Percentiles rank a stretch among this genome's conserved stretches.
Evolutionary conservation across 1,140 invertebrate genomes (phyloP).

Genomic region (Drosophila kurseongensis): DNA sequence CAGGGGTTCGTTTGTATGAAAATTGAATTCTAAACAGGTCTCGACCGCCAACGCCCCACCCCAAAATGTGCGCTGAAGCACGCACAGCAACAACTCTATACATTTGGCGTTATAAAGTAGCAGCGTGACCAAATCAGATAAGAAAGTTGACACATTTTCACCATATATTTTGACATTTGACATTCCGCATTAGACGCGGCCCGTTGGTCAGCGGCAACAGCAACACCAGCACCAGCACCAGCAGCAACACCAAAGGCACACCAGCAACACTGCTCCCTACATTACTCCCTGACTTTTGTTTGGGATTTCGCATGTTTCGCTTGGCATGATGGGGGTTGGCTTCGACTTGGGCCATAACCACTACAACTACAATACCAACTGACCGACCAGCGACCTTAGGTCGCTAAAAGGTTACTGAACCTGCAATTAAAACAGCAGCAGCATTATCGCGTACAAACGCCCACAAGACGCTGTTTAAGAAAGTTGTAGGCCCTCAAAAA

Average conservation of each 20-base stretch:
- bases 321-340: conserved; percentile 70
- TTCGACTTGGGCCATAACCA: conserved; percentile 17
- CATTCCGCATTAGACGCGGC: conserved; percentile 84
- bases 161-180: conserved; percentile 85
- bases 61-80: conserved; percentile 77
- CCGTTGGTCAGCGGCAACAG: conserved; percentile 67
- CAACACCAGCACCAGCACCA: conserved; percentile 3
- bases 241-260: conserved; percentile 14
- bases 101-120: conserved; percentile 84
- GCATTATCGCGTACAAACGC: conserved; percentile 19
- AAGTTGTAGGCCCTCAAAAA: conserved; percentile 5
- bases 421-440: conserved; percentile 68
- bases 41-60: conserved; percentile 56
- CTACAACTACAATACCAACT: conserved; percentile 11
- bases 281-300: conserved; percentile 55
- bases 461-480: conserved; percentile 19
- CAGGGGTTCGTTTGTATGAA: conserved; percentile 73
- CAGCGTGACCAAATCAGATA: conserved; percentile 85
- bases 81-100: conserved; percentile 66
- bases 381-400: conserved; percentile 48
- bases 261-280: conserved; percentile 18
- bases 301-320: conserved; percentile 79
- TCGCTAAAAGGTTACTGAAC: conserved; percentile 78
- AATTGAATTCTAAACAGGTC: conserved; percentile 83
- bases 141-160: conserved; percentile 85